Evolutionary conservation across 2,113 vertebrate genomes (phyloP).

Genomic region (Siphamia tubifer): DNA sequence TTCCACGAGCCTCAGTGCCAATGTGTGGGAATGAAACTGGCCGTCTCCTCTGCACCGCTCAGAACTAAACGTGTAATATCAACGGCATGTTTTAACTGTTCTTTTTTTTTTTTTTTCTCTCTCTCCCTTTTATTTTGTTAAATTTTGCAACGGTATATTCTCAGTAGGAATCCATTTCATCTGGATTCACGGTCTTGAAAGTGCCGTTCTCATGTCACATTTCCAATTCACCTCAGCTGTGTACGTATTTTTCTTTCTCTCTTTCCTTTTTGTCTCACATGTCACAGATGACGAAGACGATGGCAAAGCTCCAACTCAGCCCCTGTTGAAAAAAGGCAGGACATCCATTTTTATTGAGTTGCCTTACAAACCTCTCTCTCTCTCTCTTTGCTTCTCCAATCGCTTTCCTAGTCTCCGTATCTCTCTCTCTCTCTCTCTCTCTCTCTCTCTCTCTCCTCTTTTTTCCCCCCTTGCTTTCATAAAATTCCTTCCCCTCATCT

Average conservation of each 20-base stretch:
- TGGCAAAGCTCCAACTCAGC: conserved; percentile 91
- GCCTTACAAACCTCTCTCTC: conserved; percentile 10
- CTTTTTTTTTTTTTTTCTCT: not conserved
- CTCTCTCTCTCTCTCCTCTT: not conserved
- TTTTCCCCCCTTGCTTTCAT: not conserved
- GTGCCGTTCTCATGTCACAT: not conserved
- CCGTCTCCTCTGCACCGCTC: not conserved
- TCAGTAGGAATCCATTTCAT: not conserved
- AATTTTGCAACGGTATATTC: not conserved
- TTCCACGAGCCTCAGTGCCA: not conserved
- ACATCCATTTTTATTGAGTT: conserved; percentile 83
- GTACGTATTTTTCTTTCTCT: conserved; percentile 10
- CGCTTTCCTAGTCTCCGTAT: conserved; percentile 21
- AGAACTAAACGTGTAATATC: not conserved
- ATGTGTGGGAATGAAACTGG: not conserved
- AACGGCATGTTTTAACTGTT: not conserved
- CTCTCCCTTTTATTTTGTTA: no score
- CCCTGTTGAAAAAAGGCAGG: conserved; percentile 99
- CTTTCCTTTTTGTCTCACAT: conserved; percentile 74
- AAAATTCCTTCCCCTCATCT: not conserved
- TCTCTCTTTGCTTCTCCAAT: conserved; percentile 34
- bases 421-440: not conserved
- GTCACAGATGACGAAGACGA: conserved; percentile 95
- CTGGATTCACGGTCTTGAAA: not conserved
- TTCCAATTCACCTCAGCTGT: conserved; percentile 7